A percentile compares a stretch with the other conserved stretches of the same genome.
Conservation (phyloP, 2,888 invertebrate species). For the Blera fallax region DNA sequence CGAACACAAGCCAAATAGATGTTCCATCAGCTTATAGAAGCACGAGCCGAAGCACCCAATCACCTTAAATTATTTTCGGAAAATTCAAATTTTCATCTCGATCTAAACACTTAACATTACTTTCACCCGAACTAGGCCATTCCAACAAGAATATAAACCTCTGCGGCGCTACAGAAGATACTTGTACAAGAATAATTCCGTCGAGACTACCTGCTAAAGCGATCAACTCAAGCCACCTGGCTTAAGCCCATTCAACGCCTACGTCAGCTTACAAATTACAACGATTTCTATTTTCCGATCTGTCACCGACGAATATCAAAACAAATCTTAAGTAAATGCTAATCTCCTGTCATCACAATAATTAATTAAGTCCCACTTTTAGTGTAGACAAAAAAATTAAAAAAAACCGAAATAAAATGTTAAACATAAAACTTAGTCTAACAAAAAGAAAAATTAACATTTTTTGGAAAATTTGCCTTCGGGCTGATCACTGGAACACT, state of each 20-base stretch:
- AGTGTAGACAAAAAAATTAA: not conserved
- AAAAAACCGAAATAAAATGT: slow-evolving; percentile 6
- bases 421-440: slow-evolving; percentile 22
- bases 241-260: slow-evolving; percentile 1
- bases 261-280: slow-evolving; percentile 16
- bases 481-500: not conserved
- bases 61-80: slow-evolving; percentile 8
- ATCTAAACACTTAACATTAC: slow-evolving; percentile 1
- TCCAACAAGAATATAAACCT: not conserved
- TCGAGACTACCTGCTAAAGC: not conserved
- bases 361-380: slow-evolving; percentile 50
- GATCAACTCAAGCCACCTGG: slow-evolving; percentile 12
- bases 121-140: slow-evolving; percentile 13
- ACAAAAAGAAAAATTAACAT: slow-evolving; percentile 41
- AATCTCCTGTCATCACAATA: slow-evolving; percentile 61
- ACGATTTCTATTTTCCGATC: slow-evolving; percentile 4
- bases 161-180: slow-evolving; percentile 31
- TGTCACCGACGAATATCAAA: slow-evolving; percentile 20
- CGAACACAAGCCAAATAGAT: not conserved
- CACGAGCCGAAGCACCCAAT: not conserved
- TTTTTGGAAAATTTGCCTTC: slow-evolving; percentile 15
- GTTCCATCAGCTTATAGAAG: not conserved
- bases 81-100: slow-evolving; percentile 4
- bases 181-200: not conserved
- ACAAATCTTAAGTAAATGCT: slow-evolving; percentile 40